Base-by-base conservation (phyloP, 2,113 vertebrate genomes). In the Boleophthalmus pectinirostris region DNA sequence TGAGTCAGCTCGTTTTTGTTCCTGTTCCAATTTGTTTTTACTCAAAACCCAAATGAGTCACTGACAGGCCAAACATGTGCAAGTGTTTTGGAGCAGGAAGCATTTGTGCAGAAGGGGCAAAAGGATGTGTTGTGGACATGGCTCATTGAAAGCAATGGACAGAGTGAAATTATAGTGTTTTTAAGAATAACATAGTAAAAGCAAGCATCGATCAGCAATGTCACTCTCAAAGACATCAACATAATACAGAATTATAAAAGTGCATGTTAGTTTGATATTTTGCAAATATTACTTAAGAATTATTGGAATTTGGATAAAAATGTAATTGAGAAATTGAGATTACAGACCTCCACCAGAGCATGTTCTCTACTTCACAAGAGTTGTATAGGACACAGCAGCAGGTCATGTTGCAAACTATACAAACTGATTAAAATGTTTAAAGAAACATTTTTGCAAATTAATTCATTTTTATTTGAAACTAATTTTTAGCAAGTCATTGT, bases 1-100 rank as follows among this genome's bases (percentile, higher is more conserved):
- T 93, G 91, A 93, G 66, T 93, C 88, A 92, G 78, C 78, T 68
- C 60, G 46, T 87, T 72, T 84, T 80, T 82, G 70, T 86, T 89
- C 84, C 68, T 63, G 45, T 66, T 77, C 33, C 2, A 70, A 56
- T 80, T 78, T 87, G 69, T 82, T 89, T 87, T 90, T 65, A 72
- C 78, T 84, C 76, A 72, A 78, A 69, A 83, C 78, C 66, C 46
- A 4, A 65, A 64, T 92, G 91, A 93, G 51, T 92, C 3, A 20
- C 65, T 83, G 70, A 79, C 80, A 72, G 72, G 79, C 56, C 71
- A 87, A 85, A 85, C 88, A 88, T 45, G 72, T 81, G 77, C 60
- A 64, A 81, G 84, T 86, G 81, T 91, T 91, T 89, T 76, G 79
- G 79, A 68, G 67, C 77, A 88, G 85, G 86, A 90, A 87, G 75